These are phyloP conservation scores for Pitangus sulphuratus DNA, from an alignment of 2,797 vertebrate species.

Conservation along the genomic window DNA sequence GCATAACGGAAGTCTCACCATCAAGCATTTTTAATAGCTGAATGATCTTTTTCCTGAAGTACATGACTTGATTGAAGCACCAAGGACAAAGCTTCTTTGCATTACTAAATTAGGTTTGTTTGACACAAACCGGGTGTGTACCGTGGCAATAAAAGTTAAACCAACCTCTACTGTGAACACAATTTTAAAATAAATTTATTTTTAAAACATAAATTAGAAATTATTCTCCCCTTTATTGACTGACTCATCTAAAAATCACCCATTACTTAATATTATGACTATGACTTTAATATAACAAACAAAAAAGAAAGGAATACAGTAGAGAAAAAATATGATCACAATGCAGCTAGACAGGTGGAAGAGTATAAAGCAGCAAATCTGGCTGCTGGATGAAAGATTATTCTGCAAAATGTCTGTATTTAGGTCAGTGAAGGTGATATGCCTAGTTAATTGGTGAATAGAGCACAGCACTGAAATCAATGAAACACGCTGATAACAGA, in stretches of 20 bases:
- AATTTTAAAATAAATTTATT: constrained; percentile 19
- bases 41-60: background rate
- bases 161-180: background rate
- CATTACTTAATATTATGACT: background rate
- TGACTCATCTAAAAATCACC: background rate
- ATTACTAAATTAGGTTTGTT: constrained; percentile 11
- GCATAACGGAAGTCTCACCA: background rate
- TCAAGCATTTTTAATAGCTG: background rate
- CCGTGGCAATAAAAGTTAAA: constrained; percentile 21
- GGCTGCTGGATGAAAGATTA: background rate
- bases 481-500: background rate
- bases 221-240: background rate
- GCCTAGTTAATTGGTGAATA: constrained; percentile 17
- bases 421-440: constrained; percentile 47
- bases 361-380: constrained; percentile 19
- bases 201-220: constrained; percentile 32
- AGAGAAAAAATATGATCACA: background rate
- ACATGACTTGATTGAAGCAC: background rate
- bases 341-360: constrained; percentile 52
- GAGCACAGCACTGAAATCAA: constrained; percentile 9
- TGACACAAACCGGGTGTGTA: background rate
- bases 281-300: background rate
- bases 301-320: background rate
- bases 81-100: background rate
- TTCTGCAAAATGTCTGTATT: constrained; percentile 11